These are phyloP conservation scores for Blastobasis adustella DNA, from an alignment of 2,888 invertebrate species.

Conservation along the genomic window DNA sequence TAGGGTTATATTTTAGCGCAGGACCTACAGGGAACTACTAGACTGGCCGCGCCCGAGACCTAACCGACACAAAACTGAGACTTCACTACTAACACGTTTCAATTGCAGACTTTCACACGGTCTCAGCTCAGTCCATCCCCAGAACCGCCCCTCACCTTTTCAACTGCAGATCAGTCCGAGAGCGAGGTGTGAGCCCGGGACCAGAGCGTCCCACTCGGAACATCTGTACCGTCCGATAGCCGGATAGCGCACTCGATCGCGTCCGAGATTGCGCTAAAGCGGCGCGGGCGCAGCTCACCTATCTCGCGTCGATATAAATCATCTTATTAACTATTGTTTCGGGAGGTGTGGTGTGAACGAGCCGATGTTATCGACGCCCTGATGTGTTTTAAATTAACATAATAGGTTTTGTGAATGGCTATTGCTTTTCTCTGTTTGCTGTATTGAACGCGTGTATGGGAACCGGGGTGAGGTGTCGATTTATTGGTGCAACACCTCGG, in stretches of 20 bases:
- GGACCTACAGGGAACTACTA: too few species aligned
- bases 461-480: too few species aligned
- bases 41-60: too few species aligned
- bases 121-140: too few species aligned
- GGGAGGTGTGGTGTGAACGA: constrained; percentile 74
- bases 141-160: too few species aligned
- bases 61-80: too few species aligned
- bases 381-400: constrained; percentile 76
- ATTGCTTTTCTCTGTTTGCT: constrained; percentile 63
- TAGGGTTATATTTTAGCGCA: too few species aligned
- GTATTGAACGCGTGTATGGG: constrained; percentile 27
- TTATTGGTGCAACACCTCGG: too few species aligned
- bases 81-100: too few species aligned
- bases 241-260: constrained; percentile 64
- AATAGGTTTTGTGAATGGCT: constrained; percentile 74
- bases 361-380: constrained; percentile 59
- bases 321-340: constrained; percentile 75
- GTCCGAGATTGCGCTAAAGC: constrained; percentile 70
- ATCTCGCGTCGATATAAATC: constrained; percentile 72
- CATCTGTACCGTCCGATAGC: constrained; percentile 64
- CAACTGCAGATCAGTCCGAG: too few species aligned
- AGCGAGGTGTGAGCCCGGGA: too few species aligned
- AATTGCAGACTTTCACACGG: too few species aligned
- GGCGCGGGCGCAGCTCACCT: constrained; percentile 68
- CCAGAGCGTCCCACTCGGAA: constrained; percentile 17